Conservation (phyloP, 2,797 vertebrate species). For the Petrocephalus schoutedeni region DNA sequence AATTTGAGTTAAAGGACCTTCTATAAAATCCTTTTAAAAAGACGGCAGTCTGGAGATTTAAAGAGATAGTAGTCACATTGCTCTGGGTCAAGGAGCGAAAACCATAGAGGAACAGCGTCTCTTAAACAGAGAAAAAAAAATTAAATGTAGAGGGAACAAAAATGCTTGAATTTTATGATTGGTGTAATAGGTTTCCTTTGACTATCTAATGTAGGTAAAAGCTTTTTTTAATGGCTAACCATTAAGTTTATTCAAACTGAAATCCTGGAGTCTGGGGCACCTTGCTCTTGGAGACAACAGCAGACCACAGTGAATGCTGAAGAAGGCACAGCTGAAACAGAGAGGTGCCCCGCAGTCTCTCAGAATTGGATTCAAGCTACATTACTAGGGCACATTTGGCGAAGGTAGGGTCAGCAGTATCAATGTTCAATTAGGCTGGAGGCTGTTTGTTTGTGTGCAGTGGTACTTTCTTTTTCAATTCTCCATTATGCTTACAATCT, state of each 20-base stretch:
- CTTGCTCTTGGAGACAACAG: background rate
- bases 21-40: slow-evolving; percentile 35
- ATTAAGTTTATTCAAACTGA: slow-evolving; percentile 12
- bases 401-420: slow-evolving; percentile 39
- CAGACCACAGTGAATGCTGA: background rate
- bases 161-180: slow-evolving; percentile 15
- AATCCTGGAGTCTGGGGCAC: background rate
- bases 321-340: background rate
- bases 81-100: slow-evolving; percentile 13
- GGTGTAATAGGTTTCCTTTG: slow-evolving; percentile 22
- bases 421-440: slow-evolving; percentile 45
- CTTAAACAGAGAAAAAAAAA: background rate
- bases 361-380: slow-evolving; percentile 17
- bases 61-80: slow-evolving; percentile 31
- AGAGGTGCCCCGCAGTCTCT: background rate
- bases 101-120: background rate
- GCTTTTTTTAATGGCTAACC: background rate
- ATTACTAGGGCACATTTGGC: slow-evolving; percentile 24
- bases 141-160: slow-evolving; percentile 12
- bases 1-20: slow-evolving; percentile 45
- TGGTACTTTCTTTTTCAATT: slow-evolving; percentile 42
- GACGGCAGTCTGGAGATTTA: slow-evolving; percentile 35
- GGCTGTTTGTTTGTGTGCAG: slow-evolving; percentile 48
- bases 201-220: background rate
- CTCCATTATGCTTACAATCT: slow-evolving; percentile 63